These are phyloP conservation scores for Doris montereyensis DNA, from an alignment of 2,888 invertebrate species.

Conservation along the genomic window DNA sequence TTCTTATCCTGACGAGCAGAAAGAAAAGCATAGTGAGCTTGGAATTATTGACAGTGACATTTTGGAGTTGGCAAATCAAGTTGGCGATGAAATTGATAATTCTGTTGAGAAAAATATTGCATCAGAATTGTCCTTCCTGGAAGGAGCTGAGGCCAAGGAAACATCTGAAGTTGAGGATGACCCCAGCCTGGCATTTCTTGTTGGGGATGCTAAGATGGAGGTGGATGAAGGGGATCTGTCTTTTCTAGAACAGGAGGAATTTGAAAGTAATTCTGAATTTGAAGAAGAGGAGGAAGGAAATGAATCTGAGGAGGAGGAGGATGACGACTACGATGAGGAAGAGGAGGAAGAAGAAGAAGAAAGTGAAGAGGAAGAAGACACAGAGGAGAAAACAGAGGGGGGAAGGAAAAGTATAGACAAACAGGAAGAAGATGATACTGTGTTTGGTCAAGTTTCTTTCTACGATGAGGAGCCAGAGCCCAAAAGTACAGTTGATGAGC, in stretches of 20 bases:
- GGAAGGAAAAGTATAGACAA: conserved; percentile 26
- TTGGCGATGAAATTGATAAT: conserved; percentile 34
- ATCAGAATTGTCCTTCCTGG: conserved; percentile 35
- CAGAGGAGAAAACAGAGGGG: conserved; percentile 40
- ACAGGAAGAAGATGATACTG: conserved; percentile 32
- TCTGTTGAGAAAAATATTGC: conserved; percentile 12
- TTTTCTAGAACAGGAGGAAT: conserved; percentile 41
- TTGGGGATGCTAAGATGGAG: conserved; percentile 34
- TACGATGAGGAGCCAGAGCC: conserved; percentile 36
- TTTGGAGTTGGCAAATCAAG: conserved; percentile 32
- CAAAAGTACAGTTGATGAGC: conserved; percentile 21
- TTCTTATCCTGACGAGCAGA: conserved; percentile 27
- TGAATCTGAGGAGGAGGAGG: conserved; percentile 41
- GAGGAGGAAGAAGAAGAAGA: conserved; percentile 43
- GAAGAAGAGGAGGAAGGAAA: conserved; percentile 36
- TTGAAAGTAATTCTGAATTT: conserved; percentile 31
- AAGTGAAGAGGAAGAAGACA: conserved; percentile 44
- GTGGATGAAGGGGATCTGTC: conserved; percentile 28
- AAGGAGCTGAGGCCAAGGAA: conserved; percentile 35
- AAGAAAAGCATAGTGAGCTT: conserved; percentile 30
- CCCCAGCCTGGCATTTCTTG: conserved; percentile 37
- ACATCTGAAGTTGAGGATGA: conserved; percentile 31
- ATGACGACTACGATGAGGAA: conserved; percentile 49
- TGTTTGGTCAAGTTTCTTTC: conserved; percentile 42
- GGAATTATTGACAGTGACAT: conserved; percentile 37